These are phyloP conservation scores for Agonopterix heracliana DNA, from an alignment of 2,888 invertebrate species.

Conservation along the genomic window DNA sequence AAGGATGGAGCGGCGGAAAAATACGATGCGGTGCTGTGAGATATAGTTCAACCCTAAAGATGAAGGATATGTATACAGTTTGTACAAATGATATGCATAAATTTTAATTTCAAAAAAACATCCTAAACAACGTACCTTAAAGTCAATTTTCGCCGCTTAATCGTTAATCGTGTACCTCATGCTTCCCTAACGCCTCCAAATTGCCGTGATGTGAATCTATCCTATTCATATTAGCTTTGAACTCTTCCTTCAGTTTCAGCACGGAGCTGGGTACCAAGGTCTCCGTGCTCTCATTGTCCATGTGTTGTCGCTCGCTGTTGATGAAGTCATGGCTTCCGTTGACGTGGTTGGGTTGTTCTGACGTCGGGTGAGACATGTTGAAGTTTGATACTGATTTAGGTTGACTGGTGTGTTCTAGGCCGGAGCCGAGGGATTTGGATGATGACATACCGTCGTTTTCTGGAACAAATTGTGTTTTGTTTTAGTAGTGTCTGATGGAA, in stretches of 20 bases:
- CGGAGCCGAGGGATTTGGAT: conserved; percentile 48
- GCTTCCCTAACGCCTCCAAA: conserved; percentile 43
- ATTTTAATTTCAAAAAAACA: no score
- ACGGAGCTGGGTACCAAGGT: conserved; percentile 25
- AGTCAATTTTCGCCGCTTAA: no score
- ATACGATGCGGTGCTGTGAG: no score
- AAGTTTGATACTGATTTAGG: conserved; percentile 44
- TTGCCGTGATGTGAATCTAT: conserved; percentile 68
- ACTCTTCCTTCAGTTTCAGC: conserved; percentile 38
- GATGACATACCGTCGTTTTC: conserved; percentile 37
- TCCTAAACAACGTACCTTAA: no score
- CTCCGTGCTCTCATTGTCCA: conserved; percentile 36
- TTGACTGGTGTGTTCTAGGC: conserved; percentile 38
- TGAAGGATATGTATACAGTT: no score
- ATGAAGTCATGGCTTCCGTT: conserved; percentile 60
- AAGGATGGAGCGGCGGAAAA: no score
- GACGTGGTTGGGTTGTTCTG: conserved; percentile 19
- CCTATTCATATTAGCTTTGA: conserved; percentile 69
- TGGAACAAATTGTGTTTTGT: conserved; percentile 16
- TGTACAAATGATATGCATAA: no score
- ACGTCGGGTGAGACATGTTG: conserved; percentile 39
- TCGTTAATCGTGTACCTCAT: no score
- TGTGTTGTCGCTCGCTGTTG: conserved; percentile 34
- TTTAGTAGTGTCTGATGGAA: neutral
- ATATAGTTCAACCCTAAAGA: no score